phyloP scores from a whole-genome alignment of 2,113 vertebrate genomes.

The Rhynchomys soricoides region DNA sequence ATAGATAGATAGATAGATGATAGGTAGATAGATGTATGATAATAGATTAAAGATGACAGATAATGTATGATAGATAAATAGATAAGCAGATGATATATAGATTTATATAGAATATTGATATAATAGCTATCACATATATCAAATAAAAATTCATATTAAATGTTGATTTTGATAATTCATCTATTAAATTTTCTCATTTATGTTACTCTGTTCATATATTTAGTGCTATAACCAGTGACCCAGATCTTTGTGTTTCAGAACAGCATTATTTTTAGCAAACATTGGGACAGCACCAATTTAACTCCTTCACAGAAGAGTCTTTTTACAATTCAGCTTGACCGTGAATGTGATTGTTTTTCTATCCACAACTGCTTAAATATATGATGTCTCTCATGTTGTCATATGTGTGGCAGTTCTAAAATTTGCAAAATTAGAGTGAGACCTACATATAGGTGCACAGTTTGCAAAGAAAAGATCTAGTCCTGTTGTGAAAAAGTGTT shows the following conservation, averaged over 20 bases:
- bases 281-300: not conserved
- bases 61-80: too few relatives aligned
- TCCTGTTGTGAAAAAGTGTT: not conserved
- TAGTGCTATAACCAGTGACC: not conserved
- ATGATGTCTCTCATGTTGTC: constrained; percentile 9
- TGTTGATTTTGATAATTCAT: not conserved
- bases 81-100: not conserved
- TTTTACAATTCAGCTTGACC: constrained; percentile 55
- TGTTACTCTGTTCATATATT: constrained; percentile 6
- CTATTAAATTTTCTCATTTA: not conserved
- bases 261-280: not conserved
- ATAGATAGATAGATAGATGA: not conserved
- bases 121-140: not conserved
- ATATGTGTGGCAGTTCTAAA: constrained; percentile 41
- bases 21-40: too few relatives aligned
- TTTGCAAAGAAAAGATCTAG: not conserved
- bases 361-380: constrained; percentile 38
- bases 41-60: too few relatives aligned
- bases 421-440: constrained; percentile 57
- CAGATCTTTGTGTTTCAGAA: not conserved
- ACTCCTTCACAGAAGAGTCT: not conserved
- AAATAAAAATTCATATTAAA: constrained; percentile 23
- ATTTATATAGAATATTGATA: not conserved
- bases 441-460: not conserved
- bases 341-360: constrained; percentile 61